phyloP scores from a whole-genome alignment of 2,888 invertebrate genomes.

The Pediacus dermestoides region DNA sequence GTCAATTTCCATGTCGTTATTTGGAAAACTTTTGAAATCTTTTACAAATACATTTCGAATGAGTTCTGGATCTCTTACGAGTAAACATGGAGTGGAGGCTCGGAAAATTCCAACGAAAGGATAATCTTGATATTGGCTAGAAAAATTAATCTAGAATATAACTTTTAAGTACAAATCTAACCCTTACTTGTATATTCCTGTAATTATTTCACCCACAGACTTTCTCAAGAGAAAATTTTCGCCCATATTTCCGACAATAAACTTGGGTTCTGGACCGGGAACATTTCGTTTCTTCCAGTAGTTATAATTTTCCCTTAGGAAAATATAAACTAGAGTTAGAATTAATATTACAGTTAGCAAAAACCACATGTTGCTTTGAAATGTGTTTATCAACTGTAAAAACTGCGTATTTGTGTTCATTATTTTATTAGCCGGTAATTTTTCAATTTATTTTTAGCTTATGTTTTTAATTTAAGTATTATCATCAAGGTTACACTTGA shows the following conservation, averaged over 20 bases:
- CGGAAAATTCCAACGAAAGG: constrained; percentile 1
- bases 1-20: constrained; percentile 3
- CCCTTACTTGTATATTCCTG: not conserved
- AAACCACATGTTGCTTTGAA: too few relatives aligned
- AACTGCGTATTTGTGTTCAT: too few relatives aligned
- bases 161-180: constrained; percentile 2
- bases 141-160: not conserved
- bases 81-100: not conserved
- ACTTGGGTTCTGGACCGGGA: not conserved
- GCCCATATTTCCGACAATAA: constrained; percentile 1
- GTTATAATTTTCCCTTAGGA: not conserved
- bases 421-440: too few relatives aligned
- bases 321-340: too few relatives aligned
- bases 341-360: too few relatives aligned
- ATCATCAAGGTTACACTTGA: too few relatives aligned
- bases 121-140: constrained; percentile 5
- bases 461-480: too few relatives aligned
- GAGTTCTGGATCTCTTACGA: constrained; percentile 4
- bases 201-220: not conserved
- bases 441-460: too few relatives aligned
- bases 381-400: too few relatives aligned
- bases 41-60: constrained; percentile 2
- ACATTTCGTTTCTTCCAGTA: not conserved
- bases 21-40: constrained; percentile 4
- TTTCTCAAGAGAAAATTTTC: not conserved